Evolutionary conservation across 1,140 invertebrate species (phyloP).

Genomic region (Magallana ariakensis): DNA sequence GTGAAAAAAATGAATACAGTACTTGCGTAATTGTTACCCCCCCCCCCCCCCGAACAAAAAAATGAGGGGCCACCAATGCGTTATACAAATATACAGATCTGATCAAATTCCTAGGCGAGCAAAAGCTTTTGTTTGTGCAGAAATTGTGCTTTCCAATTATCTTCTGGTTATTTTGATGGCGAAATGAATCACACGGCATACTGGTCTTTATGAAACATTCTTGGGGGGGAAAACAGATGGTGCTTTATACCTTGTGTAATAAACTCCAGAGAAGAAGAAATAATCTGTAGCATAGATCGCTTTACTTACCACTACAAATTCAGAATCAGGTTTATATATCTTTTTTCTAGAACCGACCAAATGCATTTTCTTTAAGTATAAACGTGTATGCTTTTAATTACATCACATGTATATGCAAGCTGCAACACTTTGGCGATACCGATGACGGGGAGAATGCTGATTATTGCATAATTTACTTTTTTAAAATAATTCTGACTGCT

Average conservation of each 20-base stretch:
- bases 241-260: conserved; percentile 31
- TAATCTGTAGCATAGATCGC: background rate
- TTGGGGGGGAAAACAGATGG: background rate
- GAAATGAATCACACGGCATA: conserved; percentile 1
- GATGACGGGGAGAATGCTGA: background rate
- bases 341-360: background rate
- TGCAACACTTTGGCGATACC: background rate
- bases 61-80: too few species aligned
- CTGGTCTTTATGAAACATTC: conserved; percentile 16
- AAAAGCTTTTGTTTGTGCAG: background rate
- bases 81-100: background rate
- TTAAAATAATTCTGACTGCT: conserved; percentile 9
- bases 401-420: background rate
- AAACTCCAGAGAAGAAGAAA: background rate
- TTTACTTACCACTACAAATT: background rate
- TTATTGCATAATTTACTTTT: conserved; percentile 7
- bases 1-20: too few species aligned
- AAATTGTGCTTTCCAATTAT: conserved; percentile 17
- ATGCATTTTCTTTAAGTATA: background rate
- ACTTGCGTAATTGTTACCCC: too few species aligned
- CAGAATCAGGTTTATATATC: conserved; percentile 22
- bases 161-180: conserved; percentile 27
- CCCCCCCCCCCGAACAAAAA: too few species aligned
- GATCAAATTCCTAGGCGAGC: background rate
- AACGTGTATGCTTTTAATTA: conserved; percentile 16